These are phyloP conservation scores for Belonocnema kinseyi DNA, from an alignment of 1,140 invertebrate genomes.

Conservation along the genomic window DNA sequence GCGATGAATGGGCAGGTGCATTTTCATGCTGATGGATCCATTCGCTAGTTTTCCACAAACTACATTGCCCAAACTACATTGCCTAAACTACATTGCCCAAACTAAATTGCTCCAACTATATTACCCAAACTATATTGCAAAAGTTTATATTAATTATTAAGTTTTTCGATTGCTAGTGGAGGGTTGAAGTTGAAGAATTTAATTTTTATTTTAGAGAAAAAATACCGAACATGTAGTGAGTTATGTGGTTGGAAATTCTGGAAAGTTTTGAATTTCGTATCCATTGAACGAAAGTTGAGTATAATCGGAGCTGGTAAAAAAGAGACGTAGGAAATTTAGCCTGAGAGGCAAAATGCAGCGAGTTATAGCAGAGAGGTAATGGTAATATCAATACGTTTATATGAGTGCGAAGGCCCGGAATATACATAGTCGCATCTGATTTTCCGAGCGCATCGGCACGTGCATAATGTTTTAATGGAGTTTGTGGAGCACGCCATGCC, in stretches of 20 bases:
- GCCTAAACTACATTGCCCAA: too few relatives aligned
- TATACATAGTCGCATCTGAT: conserved; percentile 68
- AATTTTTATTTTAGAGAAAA: neutral
- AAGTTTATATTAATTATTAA: too few relatives aligned
- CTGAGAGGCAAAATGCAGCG: neutral
- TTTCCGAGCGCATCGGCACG: conserved; percentile 75
- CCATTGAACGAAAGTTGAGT: neutral
- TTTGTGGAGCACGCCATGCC: conserved; percentile 69
- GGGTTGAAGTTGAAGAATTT: neutral
- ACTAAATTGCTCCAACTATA: too few relatives aligned
- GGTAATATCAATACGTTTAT: conserved; percentile 40
- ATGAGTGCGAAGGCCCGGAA: conserved; percentile 44
- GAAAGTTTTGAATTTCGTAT: conserved; percentile 5
- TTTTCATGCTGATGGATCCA: too few relatives aligned
- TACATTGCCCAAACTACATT: too few relatives aligned
- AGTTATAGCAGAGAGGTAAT: conserved; percentile 1
- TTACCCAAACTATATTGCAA: too few relatives aligned
- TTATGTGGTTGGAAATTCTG: conserved; percentile 7
- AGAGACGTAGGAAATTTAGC: neutral
- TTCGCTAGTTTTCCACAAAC: too few relatives aligned
- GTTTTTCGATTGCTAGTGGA: too few relatives aligned
- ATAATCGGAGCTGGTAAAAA: conserved; percentile 4
- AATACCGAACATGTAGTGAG: neutral
- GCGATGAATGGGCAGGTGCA: too few relatives aligned
- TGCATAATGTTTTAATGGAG: conserved; percentile 77